Evolutionary conservation across 2,113 vertebrate species (phyloP).

Genomic region (Chaetops frenatus): DNA sequence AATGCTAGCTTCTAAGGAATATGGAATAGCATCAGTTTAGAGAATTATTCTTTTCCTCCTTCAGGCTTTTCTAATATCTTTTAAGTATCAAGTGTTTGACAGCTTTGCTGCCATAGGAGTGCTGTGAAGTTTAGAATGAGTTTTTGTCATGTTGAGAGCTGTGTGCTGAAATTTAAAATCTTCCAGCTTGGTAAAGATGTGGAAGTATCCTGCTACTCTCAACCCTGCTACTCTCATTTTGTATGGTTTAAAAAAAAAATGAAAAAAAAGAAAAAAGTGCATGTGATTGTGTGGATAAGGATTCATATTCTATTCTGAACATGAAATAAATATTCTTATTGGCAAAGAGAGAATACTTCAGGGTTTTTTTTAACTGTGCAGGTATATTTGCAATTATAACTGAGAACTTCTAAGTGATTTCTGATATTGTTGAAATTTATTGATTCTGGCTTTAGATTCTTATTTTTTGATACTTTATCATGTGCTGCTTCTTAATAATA

Average conservation of each 20-base stretch:
- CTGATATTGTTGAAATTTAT: not conserved
- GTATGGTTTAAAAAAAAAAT: not conserved
- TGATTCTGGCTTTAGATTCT: not conserved
- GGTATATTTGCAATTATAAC: not conserved
- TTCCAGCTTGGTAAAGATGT: accelerated
- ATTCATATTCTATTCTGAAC: not conserved
- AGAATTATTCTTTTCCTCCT: not conserved
- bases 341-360: not conserved
- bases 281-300: not conserved
- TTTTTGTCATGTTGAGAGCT: not conserved
- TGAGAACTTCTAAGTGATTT: not conserved
- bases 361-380: not conserved
- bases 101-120: not conserved
- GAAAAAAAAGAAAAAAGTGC: not conserved
- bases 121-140: not conserved
- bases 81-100: not conserved
- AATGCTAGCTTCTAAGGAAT: not conserved
- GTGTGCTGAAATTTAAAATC: not conserved
- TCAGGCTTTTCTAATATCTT: not conserved
- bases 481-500: not conserved
- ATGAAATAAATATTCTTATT: not conserved
- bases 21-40: not conserved
- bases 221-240: not conserved
- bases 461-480: not conserved
- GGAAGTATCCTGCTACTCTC: not conserved